Conservation (phyloP, 2,113 vertebrate species). For the Calidris pygmaea region DNA sequence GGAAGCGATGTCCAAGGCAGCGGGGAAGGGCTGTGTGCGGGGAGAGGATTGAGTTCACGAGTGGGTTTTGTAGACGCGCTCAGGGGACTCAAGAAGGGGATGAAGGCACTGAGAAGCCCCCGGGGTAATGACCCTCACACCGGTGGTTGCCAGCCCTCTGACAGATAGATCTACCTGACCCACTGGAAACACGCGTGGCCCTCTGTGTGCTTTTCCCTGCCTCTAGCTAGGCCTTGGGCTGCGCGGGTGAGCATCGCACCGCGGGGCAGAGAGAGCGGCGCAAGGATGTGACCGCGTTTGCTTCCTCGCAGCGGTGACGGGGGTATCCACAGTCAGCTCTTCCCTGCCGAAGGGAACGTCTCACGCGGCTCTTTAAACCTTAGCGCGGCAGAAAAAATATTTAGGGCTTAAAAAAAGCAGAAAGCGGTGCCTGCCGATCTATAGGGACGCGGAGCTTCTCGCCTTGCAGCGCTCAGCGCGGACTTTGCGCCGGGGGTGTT, state of each 20-base stretch:
- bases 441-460: background rate
- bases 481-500: no score
- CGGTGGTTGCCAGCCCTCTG: background rate
- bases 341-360: background rate
- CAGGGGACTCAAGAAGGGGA: rapidly evolving
- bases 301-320: background rate
- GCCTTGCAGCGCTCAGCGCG: background rate
- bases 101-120: background rate
- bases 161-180: background rate
- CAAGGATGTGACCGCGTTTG: background rate
- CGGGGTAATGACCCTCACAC: no score
- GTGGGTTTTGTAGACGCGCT: background rate
- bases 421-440: no score
- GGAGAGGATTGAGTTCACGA: background rate
- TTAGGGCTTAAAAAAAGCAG: background rate
- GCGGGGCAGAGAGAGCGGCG: rapidly evolving
- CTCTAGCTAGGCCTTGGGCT: background rate
- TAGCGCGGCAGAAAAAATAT: background rate
- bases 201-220: background rate
- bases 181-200: background rate
- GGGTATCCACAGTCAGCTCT: background rate
- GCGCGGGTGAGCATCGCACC: rapidly evolving
- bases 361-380: background rate
- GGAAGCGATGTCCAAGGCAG: background rate
- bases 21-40: background rate